Percentiles rank a stretch among this genome's conserved stretches.
Evolutionary conservation across 1,140 invertebrate species (phyloP).

Genomic region (Drosophila tropicalis): DNA sequence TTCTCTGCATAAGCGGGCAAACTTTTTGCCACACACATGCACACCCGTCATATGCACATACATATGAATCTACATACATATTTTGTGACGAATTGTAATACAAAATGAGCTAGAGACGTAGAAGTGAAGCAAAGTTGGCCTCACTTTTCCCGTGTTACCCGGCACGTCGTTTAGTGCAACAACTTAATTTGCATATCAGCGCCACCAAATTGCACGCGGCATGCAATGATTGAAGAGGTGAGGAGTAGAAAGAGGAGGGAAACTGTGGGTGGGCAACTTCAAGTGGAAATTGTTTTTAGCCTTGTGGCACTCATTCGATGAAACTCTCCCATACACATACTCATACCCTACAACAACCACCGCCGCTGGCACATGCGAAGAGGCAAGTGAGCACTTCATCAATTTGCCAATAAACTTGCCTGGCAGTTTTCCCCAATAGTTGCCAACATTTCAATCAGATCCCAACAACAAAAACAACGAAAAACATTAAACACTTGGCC

Average conservation of each 20-base stretch:
- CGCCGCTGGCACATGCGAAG: constrained; percentile 50
- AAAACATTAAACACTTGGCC: constrained; percentile 25
- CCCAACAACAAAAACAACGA: neutral
- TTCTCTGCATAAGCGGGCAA: constrained; percentile 42
- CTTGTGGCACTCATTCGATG: constrained; percentile 41
- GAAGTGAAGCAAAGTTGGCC: constrained; percentile 24
- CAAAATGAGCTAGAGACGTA: constrained; percentile 59
- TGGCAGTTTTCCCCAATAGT: constrained; percentile 76
- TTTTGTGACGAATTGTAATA: constrained; percentile 77
- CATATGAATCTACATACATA: constrained; percentile 2
- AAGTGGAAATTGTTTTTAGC: constrained; percentile 71
- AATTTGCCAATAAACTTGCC: constrained; percentile 80
- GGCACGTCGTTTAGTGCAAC: constrained; percentile 81
- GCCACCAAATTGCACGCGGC: constrained; percentile 77
- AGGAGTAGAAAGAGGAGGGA: too few species aligned
- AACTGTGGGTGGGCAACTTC: constrained; percentile 26
- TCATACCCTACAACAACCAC: neutral
- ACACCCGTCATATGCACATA: constrained; percentile 16
- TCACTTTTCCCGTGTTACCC: constrained; percentile 65
- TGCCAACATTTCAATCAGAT: constrained; percentile 79
- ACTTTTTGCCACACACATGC: constrained; percentile 39
- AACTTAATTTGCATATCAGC: constrained; percentile 81
- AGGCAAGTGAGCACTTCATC: constrained; percentile 65
- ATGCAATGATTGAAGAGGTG: constrained; percentile 54
- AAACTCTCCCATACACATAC: neutral